phyloP scores from a whole-genome alignment of 1,140 invertebrate genomes.

The Maniola jurtina region DNA sequence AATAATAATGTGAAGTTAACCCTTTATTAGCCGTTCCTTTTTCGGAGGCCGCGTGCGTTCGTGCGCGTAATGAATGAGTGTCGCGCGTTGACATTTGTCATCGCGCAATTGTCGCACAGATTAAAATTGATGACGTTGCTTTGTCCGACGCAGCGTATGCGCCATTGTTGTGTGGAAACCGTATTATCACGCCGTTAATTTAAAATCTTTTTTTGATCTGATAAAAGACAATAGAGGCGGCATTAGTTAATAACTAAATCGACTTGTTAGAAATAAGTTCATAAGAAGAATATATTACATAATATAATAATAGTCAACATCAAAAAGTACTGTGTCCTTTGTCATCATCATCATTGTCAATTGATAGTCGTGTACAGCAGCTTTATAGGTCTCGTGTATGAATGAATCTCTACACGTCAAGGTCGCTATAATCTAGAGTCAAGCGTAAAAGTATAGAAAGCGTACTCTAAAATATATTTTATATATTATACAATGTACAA shows the following conservation, averaged over 20 bases:
- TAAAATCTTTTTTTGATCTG: constrained; percentile 18
- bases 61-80: constrained; percentile 72
- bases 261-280: background rate
- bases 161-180: constrained; percentile 51
- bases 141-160: constrained; percentile 63
- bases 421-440: too few species aligned
- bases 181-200: constrained; percentile 46
- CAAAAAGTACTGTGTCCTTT: too few species aligned
- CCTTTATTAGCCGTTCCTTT: constrained; percentile 69
- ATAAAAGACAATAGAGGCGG: constrained; percentile 17
- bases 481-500: too few species aligned
- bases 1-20: constrained; percentile 68
- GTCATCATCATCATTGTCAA: too few species aligned
- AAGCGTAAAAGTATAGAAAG: too few species aligned
- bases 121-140: constrained; percentile 78
- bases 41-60: constrained; percentile 61
- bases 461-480: too few species aligned
- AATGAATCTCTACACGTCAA: too few species aligned
- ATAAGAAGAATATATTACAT: constrained; percentile 17
- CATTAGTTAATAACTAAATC: background rate
- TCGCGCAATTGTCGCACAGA: constrained; percentile 75
- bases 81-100: constrained; percentile 76
- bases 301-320: background rate
- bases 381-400: too few species aligned
- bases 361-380: too few species aligned